Evolutionary conservation across 2,113 vertebrate species (phyloP).

Genomic region (Hystrix brachyura): DNA sequence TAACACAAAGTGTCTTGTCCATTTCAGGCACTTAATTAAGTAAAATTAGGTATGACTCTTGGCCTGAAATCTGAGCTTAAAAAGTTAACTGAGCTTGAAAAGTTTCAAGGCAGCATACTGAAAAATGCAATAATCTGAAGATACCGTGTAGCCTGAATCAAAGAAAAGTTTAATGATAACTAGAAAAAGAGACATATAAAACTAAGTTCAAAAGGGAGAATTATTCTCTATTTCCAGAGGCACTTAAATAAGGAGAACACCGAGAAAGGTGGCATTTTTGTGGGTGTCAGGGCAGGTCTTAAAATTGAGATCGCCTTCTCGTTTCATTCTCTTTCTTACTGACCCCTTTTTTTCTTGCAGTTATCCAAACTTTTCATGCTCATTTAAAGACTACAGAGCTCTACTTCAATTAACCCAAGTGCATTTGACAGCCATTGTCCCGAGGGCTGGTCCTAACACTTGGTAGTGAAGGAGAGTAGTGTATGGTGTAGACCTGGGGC

Average conservation of each 20-base stretch:
- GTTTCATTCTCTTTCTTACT: slow-evolving; percentile 51
- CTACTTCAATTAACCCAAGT: slow-evolving; percentile 36
- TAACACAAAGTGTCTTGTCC: not conserved
- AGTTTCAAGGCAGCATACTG: not conserved
- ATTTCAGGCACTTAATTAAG: not conserved
- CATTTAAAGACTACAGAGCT: slow-evolving; percentile 16
- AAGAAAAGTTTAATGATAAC: slow-evolving; percentile 39
- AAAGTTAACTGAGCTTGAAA: slow-evolving; percentile 9
- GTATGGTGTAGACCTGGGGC: not conserved
- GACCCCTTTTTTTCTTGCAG: not conserved
- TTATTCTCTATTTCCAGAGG: slow-evolving; percentile 57
- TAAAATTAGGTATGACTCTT: slow-evolving; percentile 19
- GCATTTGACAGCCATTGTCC: not conserved
- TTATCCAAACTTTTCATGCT: slow-evolving; percentile 44
- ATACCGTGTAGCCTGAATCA: not conserved
- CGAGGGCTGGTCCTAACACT: not conserved
- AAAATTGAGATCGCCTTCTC: slow-evolving; percentile 36
- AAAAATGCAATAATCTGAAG: slow-evolving; percentile 19
- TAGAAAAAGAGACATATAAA: slow-evolving; percentile 7
- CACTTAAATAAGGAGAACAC: slow-evolving; percentile 39
- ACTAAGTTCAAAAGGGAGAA: slow-evolving; percentile 38
- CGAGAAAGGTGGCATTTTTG: slow-evolving; percentile 15
- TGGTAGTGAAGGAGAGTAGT: not conserved
- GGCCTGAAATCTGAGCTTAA: not conserved
- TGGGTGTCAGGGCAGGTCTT: not conserved